These are phyloP conservation scores for Hyposoter dolosus DNA, from an alignment of 2,888 invertebrate species.

Conservation along the genomic window DNA sequence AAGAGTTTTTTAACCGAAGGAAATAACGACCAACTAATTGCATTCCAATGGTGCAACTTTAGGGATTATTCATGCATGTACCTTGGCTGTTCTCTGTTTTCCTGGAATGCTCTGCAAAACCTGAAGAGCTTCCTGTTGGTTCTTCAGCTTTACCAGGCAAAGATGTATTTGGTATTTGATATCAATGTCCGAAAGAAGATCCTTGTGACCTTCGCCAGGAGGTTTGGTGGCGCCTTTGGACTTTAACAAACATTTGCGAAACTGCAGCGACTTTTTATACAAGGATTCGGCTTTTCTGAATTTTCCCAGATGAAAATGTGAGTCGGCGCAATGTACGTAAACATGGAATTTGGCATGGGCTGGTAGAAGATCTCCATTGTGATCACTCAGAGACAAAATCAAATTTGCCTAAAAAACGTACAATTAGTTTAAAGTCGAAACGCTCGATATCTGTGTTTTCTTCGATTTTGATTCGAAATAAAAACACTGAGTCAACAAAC, in stretches of 20 bases:
- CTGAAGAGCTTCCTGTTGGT: conserved; percentile 87
- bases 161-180: conserved; percentile 90
- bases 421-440: not conserved
- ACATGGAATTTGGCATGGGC: conserved; percentile 89
- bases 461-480: not conserved
- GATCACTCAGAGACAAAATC: conserved; percentile 88
- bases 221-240: conserved; percentile 85
- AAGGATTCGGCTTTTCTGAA: conserved; percentile 89
- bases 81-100: conserved; percentile 89
- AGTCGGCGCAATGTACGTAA: conserved; percentile 89
- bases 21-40: not conserved
- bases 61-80: conserved; percentile 77
- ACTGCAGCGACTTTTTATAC: conserved; percentile 88
- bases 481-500: not conserved
- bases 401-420: conserved; percentile 87
- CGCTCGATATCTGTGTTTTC: not conserved
- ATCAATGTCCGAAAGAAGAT: conserved; percentile 88
- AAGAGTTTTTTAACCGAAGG: not conserved
- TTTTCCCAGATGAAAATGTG: conserved; percentile 88
- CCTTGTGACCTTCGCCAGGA: conserved; percentile 85
- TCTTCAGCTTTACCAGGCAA: conserved; percentile 89
- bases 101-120: conserved; percentile 87
- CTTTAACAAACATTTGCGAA: conserved; percentile 88
- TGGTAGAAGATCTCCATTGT: conserved; percentile 87
- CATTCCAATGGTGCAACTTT: not conserved